A percentile compares a stretch with the other conserved stretches of the same genome.
phyloP scores from a whole-genome alignment of 2,113 vertebrate genomes.

The Rhagologus leucostigma region DNA sequence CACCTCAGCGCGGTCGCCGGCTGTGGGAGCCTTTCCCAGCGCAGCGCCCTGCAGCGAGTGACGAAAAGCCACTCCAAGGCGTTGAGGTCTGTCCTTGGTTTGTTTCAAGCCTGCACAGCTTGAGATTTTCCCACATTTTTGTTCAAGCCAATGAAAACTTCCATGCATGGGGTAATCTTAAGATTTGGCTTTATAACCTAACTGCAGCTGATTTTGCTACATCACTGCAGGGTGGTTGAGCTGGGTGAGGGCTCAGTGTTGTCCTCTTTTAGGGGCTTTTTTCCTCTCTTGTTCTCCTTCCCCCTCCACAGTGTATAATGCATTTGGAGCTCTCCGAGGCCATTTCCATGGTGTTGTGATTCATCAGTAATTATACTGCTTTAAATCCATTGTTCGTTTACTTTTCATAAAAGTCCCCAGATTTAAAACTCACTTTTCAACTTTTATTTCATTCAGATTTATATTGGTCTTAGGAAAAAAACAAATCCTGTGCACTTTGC shows the following conservation, averaged over 20 bases:
- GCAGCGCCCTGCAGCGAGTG: fast-evolving
- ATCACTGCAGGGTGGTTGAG: neutral
- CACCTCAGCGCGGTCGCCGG: fast-evolving
- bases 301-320: neutral
- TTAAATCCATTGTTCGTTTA: neutral
- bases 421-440: neutral
- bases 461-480: neutral
- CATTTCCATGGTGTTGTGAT: neutral
- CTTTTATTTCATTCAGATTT: neutral
- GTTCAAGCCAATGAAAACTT: neutral
- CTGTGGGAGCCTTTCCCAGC: fast-evolving
- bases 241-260: neutral
- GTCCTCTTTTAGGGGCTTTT: neutral
- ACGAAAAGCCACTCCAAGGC: neutral
- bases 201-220: fast-evolving
- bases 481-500: neutral
- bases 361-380: neutral
- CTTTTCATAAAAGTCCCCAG: neutral
- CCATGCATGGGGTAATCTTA: neutral
- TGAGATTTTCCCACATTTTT: neutral
- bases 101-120: neutral
- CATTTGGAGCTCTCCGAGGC: neutral
- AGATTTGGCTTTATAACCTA: neutral
- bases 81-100: neutral
- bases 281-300: neutral